Percentiles rank a stretch among this genome's conserved stretches.
Evolutionary conservation across 2,113 vertebrate species (phyloP).

Genomic region (Todiramphus saurophagus): DNA sequence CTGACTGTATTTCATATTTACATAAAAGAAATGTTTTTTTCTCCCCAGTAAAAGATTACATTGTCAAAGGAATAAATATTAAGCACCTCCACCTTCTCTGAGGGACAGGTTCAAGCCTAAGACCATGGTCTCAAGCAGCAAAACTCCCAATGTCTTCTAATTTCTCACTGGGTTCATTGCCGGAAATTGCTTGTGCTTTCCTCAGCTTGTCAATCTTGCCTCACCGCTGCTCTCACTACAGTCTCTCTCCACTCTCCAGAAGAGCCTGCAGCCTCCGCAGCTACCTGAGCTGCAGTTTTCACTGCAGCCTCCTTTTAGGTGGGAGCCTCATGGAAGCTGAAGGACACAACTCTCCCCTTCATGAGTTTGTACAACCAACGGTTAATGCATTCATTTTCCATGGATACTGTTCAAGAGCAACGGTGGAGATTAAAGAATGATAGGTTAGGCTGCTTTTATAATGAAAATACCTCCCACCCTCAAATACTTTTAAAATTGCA

Average conservation of each 20-base stretch:
- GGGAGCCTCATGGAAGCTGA: not conserved
- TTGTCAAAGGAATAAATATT: not conserved
- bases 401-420: not conserved
- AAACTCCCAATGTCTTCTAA: not conserved
- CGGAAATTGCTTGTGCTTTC: not conserved
- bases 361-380: not conserved
- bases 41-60: not conserved
- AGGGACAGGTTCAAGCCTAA: not conserved
- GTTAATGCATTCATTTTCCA: not conserved
- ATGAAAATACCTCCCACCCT: fast-evolving
- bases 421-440: not conserved
- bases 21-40: not conserved
- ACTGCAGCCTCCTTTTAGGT: not conserved
- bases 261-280: not conserved
- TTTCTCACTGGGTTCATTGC: not conserved
- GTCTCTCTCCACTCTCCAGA: not conserved
- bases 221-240: not conserved
- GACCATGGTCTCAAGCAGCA: not conserved
- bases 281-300: not conserved
- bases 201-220: not conserved
- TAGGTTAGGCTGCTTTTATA: not conserved
- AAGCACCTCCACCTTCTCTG: not conserved
- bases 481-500: not conserved
- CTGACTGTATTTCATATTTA: not conserved
- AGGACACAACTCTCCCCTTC: not conserved